Base-by-base conservation (phyloP, 2,888 invertebrate genomes). In the Eueremaeus valkanovi region DNA sequence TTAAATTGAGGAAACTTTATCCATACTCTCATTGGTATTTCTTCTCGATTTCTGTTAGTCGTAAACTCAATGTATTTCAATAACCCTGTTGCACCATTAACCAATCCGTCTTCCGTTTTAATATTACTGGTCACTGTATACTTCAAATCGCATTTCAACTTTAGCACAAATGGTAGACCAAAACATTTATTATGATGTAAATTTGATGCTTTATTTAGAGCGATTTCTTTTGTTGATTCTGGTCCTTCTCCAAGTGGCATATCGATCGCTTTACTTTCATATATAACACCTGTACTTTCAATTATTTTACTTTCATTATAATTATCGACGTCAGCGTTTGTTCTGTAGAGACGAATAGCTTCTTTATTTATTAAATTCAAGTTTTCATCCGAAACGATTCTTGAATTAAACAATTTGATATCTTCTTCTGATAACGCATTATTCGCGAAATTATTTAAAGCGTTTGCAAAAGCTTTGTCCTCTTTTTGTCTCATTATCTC, bases 71-170 rank as follows among this genome's bases (percentile, higher is more conserved):
- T 70, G 58, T 75, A 73, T 70, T 21, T 76, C 21, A 80, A 36
- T 0, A 42, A 61, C 24, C 79, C 79, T 11, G 72, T 77, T 1
- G 78, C 29, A 18, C 79, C 79, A 75, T 80, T 80, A 21, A 78
- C 77, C 9, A 80, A 51, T 0, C 79, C 78, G 73, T 80, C 79
- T 3, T 63, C 0, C 0, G 76, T 77, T 55, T 78, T 73, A 24
- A 80, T 49, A 55, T 80, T 80, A 13, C 61, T 74, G 13, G 77
- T 42, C 6, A 80, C 58, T 55, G 79, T 77, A 33, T 79, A 79
- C 0, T 72, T 33, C 0, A 66, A 76, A 21, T 75, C 78, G 18
- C 18, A 61, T 31, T 70, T 76, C 63, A 68, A 40, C n/a, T n/a
- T 49, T 21, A 70, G 8, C 13, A 11, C 42, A 11, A 40, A 11